Evolutionary conservation across 2,797 vertebrate genomes (phyloP).

Genomic region (Pantherophis alleghaniensis): DNA sequence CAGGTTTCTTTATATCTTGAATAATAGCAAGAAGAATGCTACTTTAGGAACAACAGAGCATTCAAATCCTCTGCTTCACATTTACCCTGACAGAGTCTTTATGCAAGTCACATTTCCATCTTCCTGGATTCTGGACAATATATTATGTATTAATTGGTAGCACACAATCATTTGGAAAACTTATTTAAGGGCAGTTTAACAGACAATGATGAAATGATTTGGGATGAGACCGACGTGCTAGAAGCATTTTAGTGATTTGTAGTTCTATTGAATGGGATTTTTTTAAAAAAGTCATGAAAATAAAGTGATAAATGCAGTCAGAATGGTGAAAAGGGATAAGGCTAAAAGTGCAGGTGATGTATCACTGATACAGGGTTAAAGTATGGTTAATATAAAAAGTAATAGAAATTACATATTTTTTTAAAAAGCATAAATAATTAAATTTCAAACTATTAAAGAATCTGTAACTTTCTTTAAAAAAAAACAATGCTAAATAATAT

Average conservation of each 20-base stretch:
- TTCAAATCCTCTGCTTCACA: neutral
- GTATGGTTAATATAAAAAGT: neutral
- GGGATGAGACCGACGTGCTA: neutral
- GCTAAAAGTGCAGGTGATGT: neutral
- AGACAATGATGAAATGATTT: neutral
- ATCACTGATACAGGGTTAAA: neutral
- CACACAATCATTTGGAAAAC: neutral
- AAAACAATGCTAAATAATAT: neutral
- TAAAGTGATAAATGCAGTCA: neutral
- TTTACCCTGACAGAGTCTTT: slow-evolving; percentile 7
- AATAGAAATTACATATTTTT: neutral
- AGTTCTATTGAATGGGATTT: neutral
- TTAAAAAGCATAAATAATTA: neutral
- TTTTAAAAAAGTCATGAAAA: neutral
- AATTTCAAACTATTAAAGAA: neutral
- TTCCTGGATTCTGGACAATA: neutral
- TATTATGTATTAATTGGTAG: neutral
- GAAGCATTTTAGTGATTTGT: neutral
- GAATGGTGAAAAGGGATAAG: neutral
- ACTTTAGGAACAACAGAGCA: slow-evolving; percentile 10
- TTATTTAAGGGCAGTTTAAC: neutral
- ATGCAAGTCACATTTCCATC: neutral
- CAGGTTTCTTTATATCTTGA: neutral
- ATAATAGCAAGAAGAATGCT: neutral
- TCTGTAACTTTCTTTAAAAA: neutral